Conservation (phyloP, 1,140 invertebrate species). For the Mya arenaria region DNA sequence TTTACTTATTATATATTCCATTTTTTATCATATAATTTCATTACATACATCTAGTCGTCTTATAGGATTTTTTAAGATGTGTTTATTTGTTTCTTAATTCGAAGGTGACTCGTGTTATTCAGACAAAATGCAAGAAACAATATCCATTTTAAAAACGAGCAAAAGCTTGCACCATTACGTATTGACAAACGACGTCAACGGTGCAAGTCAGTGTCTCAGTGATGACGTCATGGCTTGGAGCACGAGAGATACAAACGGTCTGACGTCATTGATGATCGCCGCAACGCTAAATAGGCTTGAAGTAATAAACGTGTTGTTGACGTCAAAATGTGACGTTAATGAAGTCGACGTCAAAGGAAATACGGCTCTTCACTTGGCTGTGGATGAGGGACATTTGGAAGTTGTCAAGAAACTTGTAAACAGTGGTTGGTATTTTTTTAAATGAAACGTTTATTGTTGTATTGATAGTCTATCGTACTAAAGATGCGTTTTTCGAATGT, state of each 20-base stretch:
- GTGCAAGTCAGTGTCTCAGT: slow-evolving; percentile 7
- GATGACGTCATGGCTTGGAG: slow-evolving; percentile 14
- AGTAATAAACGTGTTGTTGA: slow-evolving; percentile 32
- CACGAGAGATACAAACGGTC: slow-evolving; percentile 4
- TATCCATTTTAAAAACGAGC: too few species aligned
- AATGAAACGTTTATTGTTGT: too few species aligned
- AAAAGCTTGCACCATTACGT: slow-evolving; percentile 39
- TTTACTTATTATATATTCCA: too few species aligned
- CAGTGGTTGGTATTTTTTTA: slow-evolving; percentile 25
- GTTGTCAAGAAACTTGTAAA: slow-evolving; percentile 26
- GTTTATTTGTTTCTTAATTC: too few species aligned
- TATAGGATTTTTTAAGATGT: too few species aligned
- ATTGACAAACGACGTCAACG: slow-evolving; percentile 35
- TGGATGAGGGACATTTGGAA: slow-evolving; percentile 35
- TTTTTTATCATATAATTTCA: too few species aligned
- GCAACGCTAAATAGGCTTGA: slow-evolving; percentile 22
- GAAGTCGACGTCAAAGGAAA: slow-evolving; percentile 33
- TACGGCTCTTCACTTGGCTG: slow-evolving; percentile 29
- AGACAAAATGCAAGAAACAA: too few species aligned
- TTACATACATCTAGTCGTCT: too few species aligned
- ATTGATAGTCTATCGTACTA: too few species aligned
- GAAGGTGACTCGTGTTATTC: too few species aligned
- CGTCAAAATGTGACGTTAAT: slow-evolving; percentile 47
- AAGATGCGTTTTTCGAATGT: too few species aligned
- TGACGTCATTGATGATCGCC: slow-evolving; percentile 41